Conservation (phyloP, 2,797 vertebrate genomes). For the Cheirogaleus major region DNA sequence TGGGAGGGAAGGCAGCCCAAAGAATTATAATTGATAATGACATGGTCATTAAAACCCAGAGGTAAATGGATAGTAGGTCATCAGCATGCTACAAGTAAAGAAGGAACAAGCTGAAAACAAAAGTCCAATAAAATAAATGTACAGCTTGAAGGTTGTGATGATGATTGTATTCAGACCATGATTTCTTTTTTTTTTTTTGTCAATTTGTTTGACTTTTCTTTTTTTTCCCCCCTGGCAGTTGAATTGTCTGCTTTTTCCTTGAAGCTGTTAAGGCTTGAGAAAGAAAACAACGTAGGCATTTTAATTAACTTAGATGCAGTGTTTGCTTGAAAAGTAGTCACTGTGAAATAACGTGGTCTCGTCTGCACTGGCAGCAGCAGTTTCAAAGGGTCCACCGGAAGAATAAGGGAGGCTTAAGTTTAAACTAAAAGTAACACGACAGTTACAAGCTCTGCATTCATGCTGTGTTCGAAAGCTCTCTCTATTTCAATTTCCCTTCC, state of each 20-base stretch:
- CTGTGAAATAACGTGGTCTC: constrained; percentile 69
- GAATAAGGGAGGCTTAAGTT: constrained; percentile 72
- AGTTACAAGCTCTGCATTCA: constrained; percentile 78
- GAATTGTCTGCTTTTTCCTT: constrained; percentile 73
- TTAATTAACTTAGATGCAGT: constrained; percentile 81
- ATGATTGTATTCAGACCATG: constrained; percentile 59
- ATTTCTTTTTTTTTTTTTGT: background rate
- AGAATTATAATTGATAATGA: background rate
- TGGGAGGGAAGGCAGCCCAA: background rate
- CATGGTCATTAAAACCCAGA: constrained; percentile 22
- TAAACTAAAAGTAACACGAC: constrained; percentile 80
- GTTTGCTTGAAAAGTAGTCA: constrained; percentile 73
- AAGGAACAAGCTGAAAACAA: constrained; percentile 49
- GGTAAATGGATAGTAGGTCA: background rate
- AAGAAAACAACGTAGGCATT: constrained; percentile 77
- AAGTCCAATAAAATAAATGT: constrained; percentile 12
- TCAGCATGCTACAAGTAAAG: background rate
- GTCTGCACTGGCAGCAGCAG: constrained; percentile 64
- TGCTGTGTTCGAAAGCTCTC: constrained; percentile 76
- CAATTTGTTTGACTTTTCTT: constrained; percentile 72
- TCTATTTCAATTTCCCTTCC: constrained; percentile 80
- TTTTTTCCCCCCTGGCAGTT: constrained; percentile 25
- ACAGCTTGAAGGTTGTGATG: constrained; percentile 19
- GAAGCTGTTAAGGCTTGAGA: constrained; percentile 65
- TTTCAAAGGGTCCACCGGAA: constrained; percentile 77